Conservation (phyloP, 2,797 vertebrate species). For the Ambastaia sidthimunki region DNA sequence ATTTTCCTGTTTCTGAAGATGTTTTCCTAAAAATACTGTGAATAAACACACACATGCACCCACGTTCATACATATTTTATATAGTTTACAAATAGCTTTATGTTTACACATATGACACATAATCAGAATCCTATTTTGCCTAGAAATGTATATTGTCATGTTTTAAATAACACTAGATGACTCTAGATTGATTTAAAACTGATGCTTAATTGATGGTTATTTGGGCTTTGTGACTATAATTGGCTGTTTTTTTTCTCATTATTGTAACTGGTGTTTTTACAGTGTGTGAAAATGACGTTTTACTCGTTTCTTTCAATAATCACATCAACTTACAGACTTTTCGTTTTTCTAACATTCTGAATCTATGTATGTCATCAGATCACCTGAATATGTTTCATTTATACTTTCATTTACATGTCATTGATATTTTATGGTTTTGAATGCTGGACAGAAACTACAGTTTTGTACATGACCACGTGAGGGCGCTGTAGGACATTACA, state of each 20-base stretch:
- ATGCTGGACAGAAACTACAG: background rate
- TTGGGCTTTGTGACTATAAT: background rate
- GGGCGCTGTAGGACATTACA: constrained; percentile 28
- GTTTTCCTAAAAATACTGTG: constrained; percentile 1
- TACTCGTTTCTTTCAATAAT: no score
- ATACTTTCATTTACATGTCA: background rate
- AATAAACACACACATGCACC: constrained; percentile 3
- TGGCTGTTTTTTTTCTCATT: background rate
- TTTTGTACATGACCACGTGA: constrained; percentile 30
- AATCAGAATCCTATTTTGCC: background rate
- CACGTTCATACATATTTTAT: background rate
- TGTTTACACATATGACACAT: background rate
- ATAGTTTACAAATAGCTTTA: constrained; percentile 14
- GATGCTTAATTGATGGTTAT: background rate
- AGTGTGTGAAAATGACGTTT: background rate
- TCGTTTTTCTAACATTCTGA: background rate
- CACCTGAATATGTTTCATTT: no score
- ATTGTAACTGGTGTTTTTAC: background rate
- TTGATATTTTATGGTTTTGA: background rate
- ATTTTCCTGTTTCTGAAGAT: background rate
- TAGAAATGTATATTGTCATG: background rate
- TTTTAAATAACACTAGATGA: constrained; percentile 7
- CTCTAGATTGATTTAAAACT: background rate
- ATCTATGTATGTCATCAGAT: no score
- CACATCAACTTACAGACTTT: background rate